Evolutionary conservation across 2,888 invertebrate species (phyloP), one percentile per base, ranked within the genome.

Genomic region (Hesperia comma): DNA sequence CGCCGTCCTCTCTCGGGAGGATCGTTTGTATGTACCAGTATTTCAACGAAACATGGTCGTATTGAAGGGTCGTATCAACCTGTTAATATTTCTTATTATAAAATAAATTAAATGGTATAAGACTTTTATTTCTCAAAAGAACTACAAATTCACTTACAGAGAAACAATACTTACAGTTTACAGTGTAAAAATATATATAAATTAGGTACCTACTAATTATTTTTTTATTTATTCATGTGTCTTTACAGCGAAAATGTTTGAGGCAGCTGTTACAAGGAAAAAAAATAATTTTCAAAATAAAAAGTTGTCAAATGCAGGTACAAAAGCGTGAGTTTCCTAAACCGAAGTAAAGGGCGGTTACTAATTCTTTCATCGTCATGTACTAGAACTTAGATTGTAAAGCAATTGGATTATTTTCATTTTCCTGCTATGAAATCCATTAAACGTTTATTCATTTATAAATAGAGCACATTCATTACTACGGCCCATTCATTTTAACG

Each of bases 401-500:
- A 46, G 46, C 46, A 46, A 46, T 8, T 7, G 8, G 8, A 17
- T 46, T 17, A 7, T 46, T 46, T 46, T 17, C 15, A 46, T 46
- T 7, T 46, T 46, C n/a, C 46, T 46, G 6, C 15, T 46, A 8
- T 7, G 37, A 37, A 46, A 46, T 46, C 17, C 46, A 46, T 46
- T 46, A 17, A 46, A 46, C 46, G 2, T 8, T 49, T 17, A 46
- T 46, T 49, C 49, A 19, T 49, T 49, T 19, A 49, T 49, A 19
- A 49, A 49, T 49, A 49, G 19, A 19, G 19, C 17, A 19, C 49
- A 19, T 49, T 49, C 49, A 49, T 49, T 49, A 53, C 32, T 53
- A 53, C 19, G n/a, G 32, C 32, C 32, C 53, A 53, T 53, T 53
- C 32, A 33, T 54, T 54, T 54, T 33, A 33, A 32, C 54, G 54